phyloP scores from a whole-genome alignment of 2,888 invertebrate genomes.

The Malthinus flaveolus region DNA sequence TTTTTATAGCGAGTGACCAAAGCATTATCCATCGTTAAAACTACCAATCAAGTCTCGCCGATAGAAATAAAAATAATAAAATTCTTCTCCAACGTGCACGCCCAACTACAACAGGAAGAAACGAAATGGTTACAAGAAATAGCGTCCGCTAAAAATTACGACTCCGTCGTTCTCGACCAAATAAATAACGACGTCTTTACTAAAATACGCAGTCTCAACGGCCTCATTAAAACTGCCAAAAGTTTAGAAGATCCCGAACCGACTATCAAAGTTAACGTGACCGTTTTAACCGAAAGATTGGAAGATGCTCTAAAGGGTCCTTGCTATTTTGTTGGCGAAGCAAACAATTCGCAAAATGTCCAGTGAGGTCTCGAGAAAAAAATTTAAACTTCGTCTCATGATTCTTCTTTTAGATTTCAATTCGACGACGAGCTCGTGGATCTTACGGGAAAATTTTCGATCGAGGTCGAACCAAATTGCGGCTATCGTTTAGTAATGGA shows the following conservation, averaged over 20 bases:
- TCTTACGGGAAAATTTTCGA: conserved; percentile 20
- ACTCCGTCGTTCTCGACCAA: conserved; percentile 5
- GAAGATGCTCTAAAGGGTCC: conserved; percentile 19
- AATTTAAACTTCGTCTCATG: not conserved
- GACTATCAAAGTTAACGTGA: conserved; percentile 24
- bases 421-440: conserved; percentile 17
- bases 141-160: conserved; percentile 11
- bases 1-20: not conserved
- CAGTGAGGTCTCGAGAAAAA: conserved; percentile 9
- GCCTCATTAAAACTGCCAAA: conserved; percentile 20
- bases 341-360: not conserved
- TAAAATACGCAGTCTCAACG: conserved; percentile 19
- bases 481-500: conserved; percentile 9
- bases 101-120: conserved; percentile 60
- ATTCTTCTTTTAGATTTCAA: conserved; percentile 26
- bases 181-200: conserved; percentile 16
- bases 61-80: conserved; percentile 51
- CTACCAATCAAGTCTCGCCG: not conserved
- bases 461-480: not conserved
- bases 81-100: conserved; percentile 59
- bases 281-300: conserved; percentile 26
- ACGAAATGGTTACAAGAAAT: conserved; percentile 44
- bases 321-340: conserved; percentile 20
- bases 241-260: conserved; percentile 13
- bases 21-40: too few species aligned